A percentile compares a stretch with the other conserved stretches of the same genome.
Evolutionary conservation across 2,888 invertebrate species (phyloP).

Genomic region (Ormyrus labotus): DNA sequence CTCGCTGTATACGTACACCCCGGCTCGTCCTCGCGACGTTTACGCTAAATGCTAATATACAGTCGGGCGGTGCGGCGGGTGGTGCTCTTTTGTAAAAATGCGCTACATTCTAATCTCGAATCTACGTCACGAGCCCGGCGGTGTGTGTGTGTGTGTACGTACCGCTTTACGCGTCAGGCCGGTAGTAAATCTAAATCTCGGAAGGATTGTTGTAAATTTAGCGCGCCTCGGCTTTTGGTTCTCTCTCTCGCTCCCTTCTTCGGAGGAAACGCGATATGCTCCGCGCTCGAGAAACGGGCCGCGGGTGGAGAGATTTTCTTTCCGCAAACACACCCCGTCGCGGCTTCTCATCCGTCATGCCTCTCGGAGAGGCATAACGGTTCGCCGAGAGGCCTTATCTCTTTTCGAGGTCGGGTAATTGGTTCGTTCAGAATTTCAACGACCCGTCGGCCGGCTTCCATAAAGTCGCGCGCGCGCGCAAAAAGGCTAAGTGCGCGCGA

Average conservation of each 20-base stretch:
- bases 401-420: conserved; percentile 39
- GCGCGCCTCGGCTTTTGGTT: conserved; percentile 2
- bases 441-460: conserved; percentile 12
- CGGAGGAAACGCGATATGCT: not conserved
- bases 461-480: not conserved
- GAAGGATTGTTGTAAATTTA: conserved; percentile 51
- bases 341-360: not conserved
- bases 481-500: conserved; percentile 14
- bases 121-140: conserved; percentile 32
- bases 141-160: not conserved
- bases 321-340: not conserved
- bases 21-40: not conserved
- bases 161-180: conserved; percentile 39
- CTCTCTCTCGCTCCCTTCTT: not conserved
- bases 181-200: conserved; percentile 39
- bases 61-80: not conserved
- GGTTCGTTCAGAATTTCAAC: conserved; percentile 47
- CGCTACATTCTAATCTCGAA: conserved; percentile 40
- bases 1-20: not conserved
- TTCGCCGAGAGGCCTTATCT: not conserved
- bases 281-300: not conserved
- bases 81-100: not conserved
- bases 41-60: conserved; percentile 2
- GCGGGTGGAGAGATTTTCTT: conserved; percentile 29
- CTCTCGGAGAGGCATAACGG: too few species aligned